These are phyloP conservation scores for Theocolax elegans DNA, from an alignment of 1,140 invertebrate species.

Conservation along the genomic window DNA sequence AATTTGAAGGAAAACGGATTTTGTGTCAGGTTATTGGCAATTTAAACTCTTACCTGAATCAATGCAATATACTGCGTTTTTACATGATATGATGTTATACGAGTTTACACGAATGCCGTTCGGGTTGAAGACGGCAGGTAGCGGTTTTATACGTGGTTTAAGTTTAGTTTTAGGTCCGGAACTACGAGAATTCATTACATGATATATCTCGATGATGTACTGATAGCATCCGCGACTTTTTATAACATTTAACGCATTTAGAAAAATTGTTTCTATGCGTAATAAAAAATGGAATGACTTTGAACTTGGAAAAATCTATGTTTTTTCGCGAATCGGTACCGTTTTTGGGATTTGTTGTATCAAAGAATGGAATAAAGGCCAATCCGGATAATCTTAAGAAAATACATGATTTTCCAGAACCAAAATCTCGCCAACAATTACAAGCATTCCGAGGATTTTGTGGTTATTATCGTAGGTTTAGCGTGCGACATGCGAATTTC, in stretches of 20 bases:
- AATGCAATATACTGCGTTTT: conserved; percentile 47
- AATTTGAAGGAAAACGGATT: neutral
- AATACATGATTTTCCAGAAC: conserved; percentile 37
- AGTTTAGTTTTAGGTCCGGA: neutral
- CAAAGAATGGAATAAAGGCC: conserved; percentile 18
- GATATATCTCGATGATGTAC: conserved; percentile 41
- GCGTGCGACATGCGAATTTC: conserved; percentile 27
- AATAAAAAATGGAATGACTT: conserved; percentile 37
- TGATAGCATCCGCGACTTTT: conserved; percentile 33
- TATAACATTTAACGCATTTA: conserved; percentile 22
- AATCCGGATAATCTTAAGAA: conserved; percentile 26
- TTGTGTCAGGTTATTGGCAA: neutral
- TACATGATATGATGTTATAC: conserved; percentile 43
- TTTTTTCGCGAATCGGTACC: conserved; percentile 32
- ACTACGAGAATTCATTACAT: neutral
- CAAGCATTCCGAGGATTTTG: conserved; percentile 40
- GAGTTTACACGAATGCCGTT: conserved; percentile 26
- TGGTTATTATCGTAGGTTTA: conserved; percentile 41
- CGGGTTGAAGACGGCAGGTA: conserved; percentile 15
- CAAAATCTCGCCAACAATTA: conserved; percentile 37
- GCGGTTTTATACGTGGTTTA: conserved; percentile 18
- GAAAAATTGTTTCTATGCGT: conserved; percentile 33
- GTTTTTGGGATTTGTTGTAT: conserved; percentile 43
- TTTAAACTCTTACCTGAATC: neutral
- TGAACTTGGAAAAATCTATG: conserved; percentile 39